A percentile compares a stretch with the other conserved stretches of the same genome.
Evolutionary conservation across 2,888 invertebrate genomes (phyloP).

Genomic region (Metallyticus violacea): DNA sequence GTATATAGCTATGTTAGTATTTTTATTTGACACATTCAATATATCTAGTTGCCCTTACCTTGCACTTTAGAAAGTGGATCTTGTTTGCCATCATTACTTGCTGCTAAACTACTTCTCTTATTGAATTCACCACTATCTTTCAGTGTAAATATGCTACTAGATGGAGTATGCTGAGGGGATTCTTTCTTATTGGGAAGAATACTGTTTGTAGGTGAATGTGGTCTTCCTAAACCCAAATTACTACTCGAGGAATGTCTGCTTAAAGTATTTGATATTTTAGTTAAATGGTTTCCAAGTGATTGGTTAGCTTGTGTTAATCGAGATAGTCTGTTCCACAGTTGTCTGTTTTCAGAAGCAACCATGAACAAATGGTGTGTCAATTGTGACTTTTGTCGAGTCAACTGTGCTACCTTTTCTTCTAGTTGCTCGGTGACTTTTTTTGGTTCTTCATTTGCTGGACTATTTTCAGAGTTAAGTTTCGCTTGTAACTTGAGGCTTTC

Average conservation of each 20-base stretch:
- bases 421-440: background rate
- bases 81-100: background rate
- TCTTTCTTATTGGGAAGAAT: constrained; percentile 43
- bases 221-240: background rate
- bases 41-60: too few relatives aligned
- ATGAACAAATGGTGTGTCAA: constrained; percentile 73
- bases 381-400: constrained; percentile 72
- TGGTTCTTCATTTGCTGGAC: constrained; percentile 40
- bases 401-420: constrained; percentile 60
- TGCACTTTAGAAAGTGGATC: constrained; percentile 45
- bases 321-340: constrained; percentile 72
- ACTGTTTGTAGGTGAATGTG: constrained; percentile 43
- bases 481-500: background rate
- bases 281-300: constrained; percentile 51
- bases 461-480: constrained; percentile 41
- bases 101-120: background rate
- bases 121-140: background rate
- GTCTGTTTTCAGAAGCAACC: constrained; percentile 79
- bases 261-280: constrained; percentile 53
- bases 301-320: constrained; percentile 60
- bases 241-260: constrained; percentile 43
- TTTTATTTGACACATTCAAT: too few relatives aligned
- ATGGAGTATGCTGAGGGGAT: background rate
- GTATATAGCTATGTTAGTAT: too few relatives aligned
- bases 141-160: background rate